Base-by-base conservation (phyloP, 2,797 vertebrate genomes). In the Gymnocypris eckloni region DNA sequence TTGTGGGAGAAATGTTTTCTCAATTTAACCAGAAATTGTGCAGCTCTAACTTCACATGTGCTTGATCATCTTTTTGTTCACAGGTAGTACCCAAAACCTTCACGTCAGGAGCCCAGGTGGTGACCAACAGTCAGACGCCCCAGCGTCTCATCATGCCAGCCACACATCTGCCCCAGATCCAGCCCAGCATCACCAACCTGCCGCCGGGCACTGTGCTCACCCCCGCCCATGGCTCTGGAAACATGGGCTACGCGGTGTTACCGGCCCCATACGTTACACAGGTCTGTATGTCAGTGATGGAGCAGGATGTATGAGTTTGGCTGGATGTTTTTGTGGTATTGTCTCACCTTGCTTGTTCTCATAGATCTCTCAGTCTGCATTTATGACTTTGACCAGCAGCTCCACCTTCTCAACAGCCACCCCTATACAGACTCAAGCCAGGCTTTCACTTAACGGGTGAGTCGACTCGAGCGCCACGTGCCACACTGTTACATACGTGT, bases 131-230 rank as follows among this genome's bases (percentile, higher is more conserved):
- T 88, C 97, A 99, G 91, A 96, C 96, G 4, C 98, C 98, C 86
- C 98, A 99, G 75, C 95, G 98, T 69, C 97, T 99, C 50, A 99
- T 99, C 91, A 99, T 99, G 98, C 98, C 98, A 22, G 98, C 98
- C 41, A 97, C 98, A 0, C 96, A 98, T 18, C 95, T 99, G 75
- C 97, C 97, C 45, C 98, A 98, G 91, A 98, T 99, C 89, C 98
- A 99, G 92, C 98, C 98, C 84, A 99, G 98, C 94, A 97, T 99
- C 91, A 97, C 98, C 80, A 99, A 97, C 93, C 96, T 99, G 20
- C 98, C 98, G 0, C 97, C 97, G 0, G 98, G 98, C 86, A 99
- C 98, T 2, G 97, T 99, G 56, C 93, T 99, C 86, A 94, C 98
- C 0, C 97, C 98, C 0, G 98, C 97, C 13, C 97, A 97, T 0